Evolutionary conservation across 1,140 invertebrate genomes (phyloP), one percentile per base, ranked within the genome.

Genomic region (Paralvinella palmiformis): DNA sequence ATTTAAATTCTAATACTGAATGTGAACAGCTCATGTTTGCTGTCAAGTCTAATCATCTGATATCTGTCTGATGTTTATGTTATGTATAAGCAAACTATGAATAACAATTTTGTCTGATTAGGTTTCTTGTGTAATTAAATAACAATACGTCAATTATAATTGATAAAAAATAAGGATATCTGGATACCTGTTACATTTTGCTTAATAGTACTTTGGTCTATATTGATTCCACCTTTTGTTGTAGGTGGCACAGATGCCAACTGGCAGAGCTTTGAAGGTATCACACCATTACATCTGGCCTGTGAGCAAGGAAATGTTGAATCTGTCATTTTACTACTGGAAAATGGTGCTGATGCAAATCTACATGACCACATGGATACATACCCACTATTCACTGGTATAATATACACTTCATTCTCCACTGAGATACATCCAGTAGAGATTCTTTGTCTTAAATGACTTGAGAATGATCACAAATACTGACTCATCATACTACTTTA

Each of bases 201-300:
- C n/a, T 52, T 29, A 52, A n/a, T n/a, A 4, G 24, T 29, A 7
- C 48, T 52, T 3, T 29, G 31, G 2, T 29, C 48, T 20, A 27
- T 20, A 6, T 7, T 52, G 48, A 24, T 52, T 13, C 15, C 31
- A 27, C 48, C 57, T 69, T 33, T n/a, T 27, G 37, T 65, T 62
- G 4, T 56, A 72, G 69, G 67, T n/a, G 64, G 58, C 20, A 69
- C 69, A 22, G 72, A 79, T 69, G 68, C 75, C 10, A 74, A 81
- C 61, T 77, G 77, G 78, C 63, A 58, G 44, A 75, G 24, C 10
- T 52, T 52, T 52, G 48, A 52, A 52, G 48, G 77, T n/a, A 96
- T 97, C 69, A 98, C 95, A 1, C 95, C 95, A 35, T 84, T 98
- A 52, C 95, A 98, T 79, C 96, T 97, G 81, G 94, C 94, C 69